Conservation (phyloP, 1,140 invertebrate species). For the Papilio helenus region DNA sequence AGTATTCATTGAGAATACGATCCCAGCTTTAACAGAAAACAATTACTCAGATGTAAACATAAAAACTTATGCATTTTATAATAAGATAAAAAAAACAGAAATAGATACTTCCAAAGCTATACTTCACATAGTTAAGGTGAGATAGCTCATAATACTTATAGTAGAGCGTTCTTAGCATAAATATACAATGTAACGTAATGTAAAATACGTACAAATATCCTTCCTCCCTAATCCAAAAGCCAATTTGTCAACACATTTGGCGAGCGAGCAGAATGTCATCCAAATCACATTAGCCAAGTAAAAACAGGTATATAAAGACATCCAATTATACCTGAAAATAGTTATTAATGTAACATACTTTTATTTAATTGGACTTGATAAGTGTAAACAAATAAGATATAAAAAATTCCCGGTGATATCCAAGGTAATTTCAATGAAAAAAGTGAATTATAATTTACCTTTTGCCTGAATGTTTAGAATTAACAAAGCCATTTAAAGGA, state of each 20-base stretch:
- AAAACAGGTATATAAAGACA: constrained; percentile 1
- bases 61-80: neutral
- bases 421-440: neutral
- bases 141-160: neutral
- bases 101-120: too few species aligned
- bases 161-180: neutral
- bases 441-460: neutral
- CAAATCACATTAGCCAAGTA: neutral
- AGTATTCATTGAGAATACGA: neutral
- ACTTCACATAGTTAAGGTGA: neutral
- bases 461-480: neutral
- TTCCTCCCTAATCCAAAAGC: constrained; percentile 2
- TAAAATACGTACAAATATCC: constrained; percentile 3
- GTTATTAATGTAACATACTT: neutral
- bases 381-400: too few species aligned
- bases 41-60: neutral
- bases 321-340: neutral
- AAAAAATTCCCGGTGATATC: too few species aligned
- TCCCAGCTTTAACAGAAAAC: constrained; percentile 4
- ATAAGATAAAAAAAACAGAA: neutral
- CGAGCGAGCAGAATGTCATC: neutral
- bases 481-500: neutral
- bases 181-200: neutral
- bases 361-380: too few species aligned
- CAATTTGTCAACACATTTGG: constrained; percentile 8